Conservation (phyloP, 2,113 vertebrate species). For the Bagarius yarrelli region DNA sequence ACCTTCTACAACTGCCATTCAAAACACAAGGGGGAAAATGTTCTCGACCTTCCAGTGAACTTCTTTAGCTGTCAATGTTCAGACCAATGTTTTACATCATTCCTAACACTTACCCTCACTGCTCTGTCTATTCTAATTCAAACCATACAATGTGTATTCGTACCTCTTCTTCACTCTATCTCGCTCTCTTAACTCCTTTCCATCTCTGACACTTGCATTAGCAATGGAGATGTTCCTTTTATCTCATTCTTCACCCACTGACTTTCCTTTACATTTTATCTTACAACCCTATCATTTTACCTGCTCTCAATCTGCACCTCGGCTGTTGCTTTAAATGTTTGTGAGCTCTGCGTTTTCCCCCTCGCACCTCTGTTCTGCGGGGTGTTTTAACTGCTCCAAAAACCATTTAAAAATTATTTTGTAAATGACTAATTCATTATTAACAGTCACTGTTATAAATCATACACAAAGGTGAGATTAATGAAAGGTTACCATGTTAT, state of each 20-base stretch:
- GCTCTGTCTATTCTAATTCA: background rate
- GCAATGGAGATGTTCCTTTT: background rate
- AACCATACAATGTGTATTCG: background rate
- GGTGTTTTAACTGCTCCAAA: too few species aligned
- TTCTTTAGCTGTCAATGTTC: background rate
- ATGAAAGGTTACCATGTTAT: too few species aligned
- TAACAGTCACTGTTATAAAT: too few species aligned
- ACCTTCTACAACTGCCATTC: background rate
- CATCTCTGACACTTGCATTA: background rate
- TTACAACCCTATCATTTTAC: background rate
- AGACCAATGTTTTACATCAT: background rate
- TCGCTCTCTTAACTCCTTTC: background rate
- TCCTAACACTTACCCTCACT: background rate
- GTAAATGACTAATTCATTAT: too few species aligned
- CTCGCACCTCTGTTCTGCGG: too few species aligned
- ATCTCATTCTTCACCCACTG: background rate
- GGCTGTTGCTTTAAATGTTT: too few species aligned
- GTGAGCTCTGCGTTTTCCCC: too few species aligned
- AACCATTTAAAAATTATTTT: too few species aligned
- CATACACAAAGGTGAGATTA: too few species aligned
- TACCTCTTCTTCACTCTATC: background rate
- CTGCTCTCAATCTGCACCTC: background rate
- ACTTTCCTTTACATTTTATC: background rate
- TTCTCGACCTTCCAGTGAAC: background rate
- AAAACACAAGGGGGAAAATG: background rate